Percentiles rank a stretch among this genome's conserved stretches.
Conservation (phyloP, 2,888 invertebrate species). For the Nephrotoma guestfalica region DNA sequence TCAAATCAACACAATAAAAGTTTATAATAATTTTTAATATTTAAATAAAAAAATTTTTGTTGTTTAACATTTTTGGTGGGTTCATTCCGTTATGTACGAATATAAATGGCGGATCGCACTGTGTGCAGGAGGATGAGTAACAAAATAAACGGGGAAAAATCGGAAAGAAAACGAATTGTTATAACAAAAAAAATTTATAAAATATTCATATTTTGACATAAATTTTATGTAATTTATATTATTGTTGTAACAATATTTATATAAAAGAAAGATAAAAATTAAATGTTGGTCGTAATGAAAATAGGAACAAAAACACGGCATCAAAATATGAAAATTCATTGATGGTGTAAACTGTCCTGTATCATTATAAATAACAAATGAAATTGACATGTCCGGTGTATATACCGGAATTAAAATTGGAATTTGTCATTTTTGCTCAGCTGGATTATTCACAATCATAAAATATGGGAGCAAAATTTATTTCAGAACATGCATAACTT, state of each 20-base stretch:
- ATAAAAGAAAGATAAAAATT: not conserved
- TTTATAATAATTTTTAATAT: not conserved
- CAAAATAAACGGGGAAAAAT: not conserved
- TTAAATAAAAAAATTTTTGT: not conserved
- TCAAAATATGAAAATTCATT: not conserved
- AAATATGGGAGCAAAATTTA: too few relatives aligned
- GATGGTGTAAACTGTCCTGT: not conserved
- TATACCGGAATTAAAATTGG: not conserved
- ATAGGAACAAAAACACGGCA: not conserved
- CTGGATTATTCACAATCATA: not conserved
- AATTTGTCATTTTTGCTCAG: not conserved
- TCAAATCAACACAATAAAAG: not conserved
- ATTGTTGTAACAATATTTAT: not conserved
- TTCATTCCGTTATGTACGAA: not conserved
- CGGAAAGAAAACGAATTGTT: not conserved
- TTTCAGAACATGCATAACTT: too few relatives aligned
- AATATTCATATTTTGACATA: not conserved
- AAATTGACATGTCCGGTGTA: not conserved
- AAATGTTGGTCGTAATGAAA: not conserved
- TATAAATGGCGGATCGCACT: not conserved
- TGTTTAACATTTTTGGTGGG: not conserved
- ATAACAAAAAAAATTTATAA: not conserved
- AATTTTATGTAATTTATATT: not conserved
- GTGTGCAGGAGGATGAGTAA: not conserved
- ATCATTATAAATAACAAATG: too few relatives aligned